These are phyloP conservation scores for Alces alces DNA, from an alignment of 2,113 vertebrate genomes.

Conservation along the genomic window DNA sequence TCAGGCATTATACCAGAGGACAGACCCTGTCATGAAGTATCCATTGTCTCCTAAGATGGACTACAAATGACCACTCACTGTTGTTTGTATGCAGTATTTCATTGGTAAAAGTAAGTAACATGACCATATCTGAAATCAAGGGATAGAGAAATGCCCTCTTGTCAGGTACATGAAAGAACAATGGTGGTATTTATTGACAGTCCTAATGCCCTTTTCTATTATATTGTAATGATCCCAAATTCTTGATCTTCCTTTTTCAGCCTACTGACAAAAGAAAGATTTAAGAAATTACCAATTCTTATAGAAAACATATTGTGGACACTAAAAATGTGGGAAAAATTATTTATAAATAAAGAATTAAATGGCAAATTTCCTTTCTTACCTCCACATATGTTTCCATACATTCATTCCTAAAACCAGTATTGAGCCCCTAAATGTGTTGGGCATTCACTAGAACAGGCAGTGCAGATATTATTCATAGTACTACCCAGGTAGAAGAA, in stretches of 20 bases:
- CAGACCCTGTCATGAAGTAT: background rate
- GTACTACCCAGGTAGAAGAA: background rate
- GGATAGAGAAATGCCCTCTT: background rate
- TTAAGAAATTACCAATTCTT: background rate
- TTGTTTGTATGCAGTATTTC: background rate
- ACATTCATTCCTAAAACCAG: background rate
- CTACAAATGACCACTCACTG: background rate
- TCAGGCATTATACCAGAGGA: background rate
- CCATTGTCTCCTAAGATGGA: background rate
- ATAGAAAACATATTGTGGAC: background rate
- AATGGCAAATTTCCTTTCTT: background rate
- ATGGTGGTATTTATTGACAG: background rate
- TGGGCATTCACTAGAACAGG: background rate
- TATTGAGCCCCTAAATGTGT: background rate
- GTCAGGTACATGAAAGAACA: rapidly evolving
- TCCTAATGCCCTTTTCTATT: background rate
- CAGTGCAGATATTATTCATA: background rate
- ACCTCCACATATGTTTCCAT: background rate
- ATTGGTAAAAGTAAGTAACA: background rate
- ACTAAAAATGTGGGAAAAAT: background rate
- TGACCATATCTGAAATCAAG: background rate
- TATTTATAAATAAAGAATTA: background rate
- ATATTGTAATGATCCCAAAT: background rate
- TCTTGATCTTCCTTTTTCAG: background rate
- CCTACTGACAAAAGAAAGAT: background rate